Evolutionary conservation across 1,140 invertebrate species (phyloP), one percentile per base, ranked within the genome.

Genomic region (Vollenhovia emeryi): DNA sequence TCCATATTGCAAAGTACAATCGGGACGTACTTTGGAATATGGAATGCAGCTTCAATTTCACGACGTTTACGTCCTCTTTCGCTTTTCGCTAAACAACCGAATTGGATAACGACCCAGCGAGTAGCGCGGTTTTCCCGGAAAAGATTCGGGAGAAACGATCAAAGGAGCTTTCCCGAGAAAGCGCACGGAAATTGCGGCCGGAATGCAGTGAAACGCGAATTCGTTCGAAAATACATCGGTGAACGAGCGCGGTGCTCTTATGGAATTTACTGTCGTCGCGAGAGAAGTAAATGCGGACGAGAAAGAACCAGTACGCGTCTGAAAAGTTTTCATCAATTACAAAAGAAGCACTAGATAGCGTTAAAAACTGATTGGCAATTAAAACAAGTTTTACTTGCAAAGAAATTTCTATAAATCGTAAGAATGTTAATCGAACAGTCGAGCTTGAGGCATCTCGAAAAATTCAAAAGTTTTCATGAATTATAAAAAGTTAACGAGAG

Each of bases 81-180:
- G 50, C 21, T 27, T 57, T 74, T 59, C 21, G 9, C 33, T 40
- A 57, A 74, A 74, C 30, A 59, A 59, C 21, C 24, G 36, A 30
- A 24, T 57, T 11, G 52, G 18, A 75, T 57, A 59, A 75, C 24
- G 18, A 36, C 0, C 9, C 52, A 43, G 21, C 13, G 60, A 60
- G 43, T 43, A 60, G 13, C 2, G 27, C 18, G 21, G 52, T n/a
- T 24, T 79, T 79, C 75, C 33, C 27, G 30, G 60, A 79, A 79
- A 66, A 79, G 30, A 66, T 79, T 79, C 18, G 43, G 43, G 13
- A 5, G 13, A 78, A 48, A 78, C 15, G 27, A 24, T 66, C 43
- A 50, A 66, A 50, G 27, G n/a, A 50, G 18, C 30, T 36, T 50
- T 66, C 45, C 21, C 30, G 60, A 45, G 15, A 66, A 66, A 66